phyloP scores from a whole-genome alignment of 2,797 vertebrate species.

The Mallotus villosus region DNA sequence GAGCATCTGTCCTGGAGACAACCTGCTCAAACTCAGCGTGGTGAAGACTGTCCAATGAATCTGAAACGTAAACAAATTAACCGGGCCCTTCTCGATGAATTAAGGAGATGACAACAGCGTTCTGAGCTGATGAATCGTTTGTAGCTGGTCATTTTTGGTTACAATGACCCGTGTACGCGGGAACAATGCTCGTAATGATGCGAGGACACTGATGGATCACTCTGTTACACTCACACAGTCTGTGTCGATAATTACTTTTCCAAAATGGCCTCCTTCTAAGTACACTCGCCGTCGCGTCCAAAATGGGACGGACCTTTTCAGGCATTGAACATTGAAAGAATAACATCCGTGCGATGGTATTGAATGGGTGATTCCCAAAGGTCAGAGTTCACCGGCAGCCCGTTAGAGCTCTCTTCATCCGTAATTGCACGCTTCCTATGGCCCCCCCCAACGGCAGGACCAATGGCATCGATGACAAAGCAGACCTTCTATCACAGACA shows the following conservation, averaged over 20 bases:
- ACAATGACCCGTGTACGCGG: constrained; percentile 61
- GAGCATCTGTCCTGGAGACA: background rate
- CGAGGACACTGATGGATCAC: constrained; percentile 65
- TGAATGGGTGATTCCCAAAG: background rate
- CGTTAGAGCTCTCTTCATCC: background rate
- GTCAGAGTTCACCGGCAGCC: background rate
- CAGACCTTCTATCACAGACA: constrained; percentile 40
- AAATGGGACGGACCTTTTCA: background rate
- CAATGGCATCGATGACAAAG: constrained; percentile 22
- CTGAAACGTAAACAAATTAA: constrained; percentile 33
- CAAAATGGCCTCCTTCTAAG: constrained; percentile 33
- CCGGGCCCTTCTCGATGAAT: constrained; percentile 47
- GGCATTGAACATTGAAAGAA: background rate
- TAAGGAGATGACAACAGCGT: constrained; percentile 39
- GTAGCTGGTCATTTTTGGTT: constrained; percentile 53
- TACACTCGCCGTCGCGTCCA: no score
- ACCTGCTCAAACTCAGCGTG: background rate
- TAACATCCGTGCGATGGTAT: constrained; percentile 1
- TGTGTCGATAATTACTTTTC: constrained; percentile 52
- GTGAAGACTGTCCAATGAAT: background rate
- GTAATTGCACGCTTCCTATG: constrained; percentile 2
- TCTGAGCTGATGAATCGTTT: constrained; percentile 59
- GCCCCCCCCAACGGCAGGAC: constrained; percentile 19
- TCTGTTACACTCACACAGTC: constrained; percentile 57
- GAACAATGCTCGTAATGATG: constrained; percentile 70